Base-by-base conservation (phyloP, 1,140 invertebrate species). In the Pararge aegeria region DNA sequence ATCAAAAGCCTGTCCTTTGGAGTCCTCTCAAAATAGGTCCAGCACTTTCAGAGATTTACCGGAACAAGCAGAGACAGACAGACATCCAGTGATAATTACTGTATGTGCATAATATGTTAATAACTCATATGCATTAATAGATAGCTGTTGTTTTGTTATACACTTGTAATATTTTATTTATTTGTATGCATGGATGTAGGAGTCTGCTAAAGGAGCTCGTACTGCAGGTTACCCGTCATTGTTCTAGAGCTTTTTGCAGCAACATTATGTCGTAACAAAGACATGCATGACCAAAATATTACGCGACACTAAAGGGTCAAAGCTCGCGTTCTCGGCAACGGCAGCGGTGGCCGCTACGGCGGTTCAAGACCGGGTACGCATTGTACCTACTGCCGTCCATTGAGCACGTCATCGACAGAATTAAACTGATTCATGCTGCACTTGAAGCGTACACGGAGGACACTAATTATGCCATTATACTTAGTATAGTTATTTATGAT, bases 221-320 rank as follows among this genome's bases (percentile, higher is more conserved):
- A 7, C 7, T 7, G 24, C 24, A 4, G 24, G 24, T 24, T 7
- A 24, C 24, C 24, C 30, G 10, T 30, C 10, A 30, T 30, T 40
- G 19, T 42, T 61, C 19, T 61, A 65, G 51, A 51, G 51, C 51
- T 37, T 58, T 57, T 18, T 52, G 0, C 16, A 56, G 48, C n/a
- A 42, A 42, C 1, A 10, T 18, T 42, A 7, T 18, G 38, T 42
- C 18, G 12, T 5, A 18, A 5, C 16, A 16, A 42, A 0, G 38
- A 42, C 16, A 69, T 73, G 67, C 67, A 70, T 76, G 73, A 78
- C 70, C 80, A 74, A 78, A 64, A 63, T 74, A 65, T 70, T 55
- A 73, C 74, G 63, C 67, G 72, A 73, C 76, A 79, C 72, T 71
- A 61, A 76, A 64, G 78, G 83, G 83, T 87, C 83, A 83, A 83